These are phyloP conservation scores for Synergus umbraculus DNA, from an alignment of 2,888 invertebrate genomes.

Conservation along the genomic window DNA sequence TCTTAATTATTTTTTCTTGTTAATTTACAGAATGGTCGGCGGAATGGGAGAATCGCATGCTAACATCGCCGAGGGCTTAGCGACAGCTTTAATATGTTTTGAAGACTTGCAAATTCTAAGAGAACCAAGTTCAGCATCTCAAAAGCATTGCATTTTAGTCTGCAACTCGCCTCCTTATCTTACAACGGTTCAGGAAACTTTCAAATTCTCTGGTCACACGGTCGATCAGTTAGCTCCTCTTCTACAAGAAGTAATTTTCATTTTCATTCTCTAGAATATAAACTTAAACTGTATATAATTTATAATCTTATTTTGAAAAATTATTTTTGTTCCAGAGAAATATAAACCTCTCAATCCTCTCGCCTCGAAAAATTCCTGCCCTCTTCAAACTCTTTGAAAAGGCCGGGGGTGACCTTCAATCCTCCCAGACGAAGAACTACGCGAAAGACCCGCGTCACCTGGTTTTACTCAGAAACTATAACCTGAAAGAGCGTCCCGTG, in stretches of 20 bases:
- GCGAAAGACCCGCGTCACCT: constrained; percentile 92
- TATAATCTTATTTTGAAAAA: constrained; percentile 38
- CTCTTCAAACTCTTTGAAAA: constrained; percentile 93
- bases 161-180: constrained; percentile 96
- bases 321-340: constrained; percentile 81
- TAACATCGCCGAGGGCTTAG: constrained; percentile 93
- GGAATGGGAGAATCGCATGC: constrained; percentile 94
- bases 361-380: constrained; percentile 92
- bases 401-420: constrained; percentile 90
- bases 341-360: constrained; percentile 91
- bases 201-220: constrained; percentile 85
- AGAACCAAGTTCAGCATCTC: constrained; percentile 79
- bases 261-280: background rate
- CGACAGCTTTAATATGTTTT: constrained; percentile 91
- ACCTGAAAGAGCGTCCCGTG: constrained; percentile 84
- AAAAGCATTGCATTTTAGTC: constrained; percentile 89
- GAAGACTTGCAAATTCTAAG: constrained; percentile 87
- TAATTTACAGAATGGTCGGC: constrained; percentile 84
- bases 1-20: background rate
- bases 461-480: constrained; percentile 80
- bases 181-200: constrained; percentile 88
- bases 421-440: constrained; percentile 91
- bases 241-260: constrained; percentile 82
- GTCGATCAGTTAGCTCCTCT: constrained; percentile 91
- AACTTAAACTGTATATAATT: background rate